A percentile compares a stretch with the other conserved stretches of the same genome.
phyloP scores from a whole-genome alignment of 2,113 vertebrate genomes.

The Chamaetylas fuelleborni region DNA sequence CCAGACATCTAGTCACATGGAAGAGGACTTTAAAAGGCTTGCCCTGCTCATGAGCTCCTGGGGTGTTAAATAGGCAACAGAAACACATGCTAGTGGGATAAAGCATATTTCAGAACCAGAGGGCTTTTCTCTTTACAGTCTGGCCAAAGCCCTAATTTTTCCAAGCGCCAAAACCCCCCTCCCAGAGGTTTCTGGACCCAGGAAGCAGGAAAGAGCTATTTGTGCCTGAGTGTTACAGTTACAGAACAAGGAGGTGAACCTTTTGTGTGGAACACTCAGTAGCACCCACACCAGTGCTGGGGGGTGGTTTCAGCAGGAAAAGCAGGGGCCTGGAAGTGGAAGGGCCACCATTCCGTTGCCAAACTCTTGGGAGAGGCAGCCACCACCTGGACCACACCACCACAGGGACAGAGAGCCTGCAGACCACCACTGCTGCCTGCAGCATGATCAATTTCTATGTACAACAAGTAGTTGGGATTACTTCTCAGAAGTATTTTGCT shows the following conservation, averaged over 20 bases:
- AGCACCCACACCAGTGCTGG: not conserved
- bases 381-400: not conserved
- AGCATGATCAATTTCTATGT: not conserved
- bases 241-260: not conserved
- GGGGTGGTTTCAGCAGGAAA: not conserved
- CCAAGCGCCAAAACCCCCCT: fast-evolving
- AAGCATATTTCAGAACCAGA: not conserved
- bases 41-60: not conserved
- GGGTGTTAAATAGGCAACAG: not conserved
- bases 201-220: not conserved
- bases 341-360: not conserved
- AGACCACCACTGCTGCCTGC: fast-evolving
- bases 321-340: not conserved
- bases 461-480: not conserved
- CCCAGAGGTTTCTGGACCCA: not conserved
- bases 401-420: not conserved
- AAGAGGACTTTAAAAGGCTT: not conserved
- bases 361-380: not conserved
- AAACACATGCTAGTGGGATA: not conserved
- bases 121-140: not conserved
- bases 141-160: not conserved
- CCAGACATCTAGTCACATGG: not conserved
- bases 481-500: not conserved
- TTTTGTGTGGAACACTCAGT: not conserved
- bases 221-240: fast-evolving